Evolutionary conservation across 92 coral and sea anemone species (phyloP).

Genomic region (Parazoanthus atlanticus): DNA sequence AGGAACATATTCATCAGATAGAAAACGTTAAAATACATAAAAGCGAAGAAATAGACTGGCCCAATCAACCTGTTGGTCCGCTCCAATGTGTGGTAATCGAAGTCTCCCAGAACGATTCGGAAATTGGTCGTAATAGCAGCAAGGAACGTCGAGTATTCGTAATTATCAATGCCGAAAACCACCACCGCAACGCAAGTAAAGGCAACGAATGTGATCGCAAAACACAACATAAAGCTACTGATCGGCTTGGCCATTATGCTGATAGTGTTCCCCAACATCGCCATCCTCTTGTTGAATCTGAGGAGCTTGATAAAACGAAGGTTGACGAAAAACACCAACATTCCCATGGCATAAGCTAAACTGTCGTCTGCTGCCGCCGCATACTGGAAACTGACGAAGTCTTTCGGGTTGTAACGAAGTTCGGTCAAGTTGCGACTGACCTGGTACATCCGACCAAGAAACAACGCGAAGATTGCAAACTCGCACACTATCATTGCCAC

Average conservation of each 20-base stretch:
- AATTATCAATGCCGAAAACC: conserved; percentile 64
- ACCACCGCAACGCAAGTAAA: conserved; percentile 68
- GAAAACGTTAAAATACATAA: conserved; percentile 86
- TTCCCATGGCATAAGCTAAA: conserved; percentile 70
- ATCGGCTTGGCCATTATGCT: conserved; percentile 79
- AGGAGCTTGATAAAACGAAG: conserved; percentile 79
- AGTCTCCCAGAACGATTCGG: conserved; percentile 84
- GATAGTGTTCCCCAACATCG: conserved; percentile 82
- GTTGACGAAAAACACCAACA: conserved; percentile 80
- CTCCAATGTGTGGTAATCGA: conserved; percentile 69
- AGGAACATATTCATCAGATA: conserved; percentile 92
- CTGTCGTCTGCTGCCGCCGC: conserved; percentile 85
- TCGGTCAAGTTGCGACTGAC: conserved; percentile 76
- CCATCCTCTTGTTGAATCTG: conserved; percentile 84
- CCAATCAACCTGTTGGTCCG: conserved; percentile 69
- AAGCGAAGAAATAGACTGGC: conserved; percentile 79
- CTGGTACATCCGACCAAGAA: conserved; percentile 80
- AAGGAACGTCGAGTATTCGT: conserved; percentile 57
- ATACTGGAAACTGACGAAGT: conserved; percentile 91
- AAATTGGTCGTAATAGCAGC: conserved; percentile 75
- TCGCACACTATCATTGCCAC: conserved; percentile 70
- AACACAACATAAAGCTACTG: conserved; percentile 67
- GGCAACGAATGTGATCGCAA: conserved; percentile 69
- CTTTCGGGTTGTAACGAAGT: conserved; percentile 87
- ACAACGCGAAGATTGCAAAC: conserved; percentile 69